Evolutionary conservation across 2,888 invertebrate species (phyloP), one percentile per base, ranked within the genome.

Genomic region (Cataglyphis albicans): DNA sequence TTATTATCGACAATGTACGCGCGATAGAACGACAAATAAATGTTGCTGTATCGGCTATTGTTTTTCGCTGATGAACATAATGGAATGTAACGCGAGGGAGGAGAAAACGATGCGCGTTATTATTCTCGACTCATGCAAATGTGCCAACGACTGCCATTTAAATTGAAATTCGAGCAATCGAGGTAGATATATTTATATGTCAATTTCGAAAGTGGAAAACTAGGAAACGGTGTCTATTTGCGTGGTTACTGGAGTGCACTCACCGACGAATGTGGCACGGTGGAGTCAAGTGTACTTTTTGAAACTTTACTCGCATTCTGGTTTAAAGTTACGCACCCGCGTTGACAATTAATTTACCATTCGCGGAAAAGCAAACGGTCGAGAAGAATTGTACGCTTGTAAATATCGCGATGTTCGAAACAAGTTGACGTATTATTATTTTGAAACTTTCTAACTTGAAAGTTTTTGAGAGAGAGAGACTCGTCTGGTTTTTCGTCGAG

Each of bases 51-150:
- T 5, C 76, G 55, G 15, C 70, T 44, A 59, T 78, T 78, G 78
- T 78, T 70, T n/a, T 7, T 21, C 44, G 57, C 57, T 70, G 70
- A 78, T 44, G 78, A 78, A 35, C 15, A 21, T 78, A 78, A 78
- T 78, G 32, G 78, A 78, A 12, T 32, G 18, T 0, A 4, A 64
- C 25, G 9, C 21, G 25, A 3, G 52, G 70, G 65, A 41, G 29
- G 21, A 6, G 9, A 32, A 25, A 7, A 12, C 35, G 10, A 5
- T 10, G 41, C 29, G 55, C 25, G 4, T n/a, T 18, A 67, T 76
- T 76, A 29, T 52, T 76, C 32, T 15, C 52, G 38, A 21, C 10
- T 18, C 32, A 57, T 41, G 64, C 48, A 65, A 35, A 25, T 44
- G 41, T 21, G 35, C 15, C 35, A 59, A 70, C 44, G 59, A 68